phyloP scores from a whole-genome alignment of 2,888 invertebrate genomes.

The Eupithecia exiguata region DNA sequence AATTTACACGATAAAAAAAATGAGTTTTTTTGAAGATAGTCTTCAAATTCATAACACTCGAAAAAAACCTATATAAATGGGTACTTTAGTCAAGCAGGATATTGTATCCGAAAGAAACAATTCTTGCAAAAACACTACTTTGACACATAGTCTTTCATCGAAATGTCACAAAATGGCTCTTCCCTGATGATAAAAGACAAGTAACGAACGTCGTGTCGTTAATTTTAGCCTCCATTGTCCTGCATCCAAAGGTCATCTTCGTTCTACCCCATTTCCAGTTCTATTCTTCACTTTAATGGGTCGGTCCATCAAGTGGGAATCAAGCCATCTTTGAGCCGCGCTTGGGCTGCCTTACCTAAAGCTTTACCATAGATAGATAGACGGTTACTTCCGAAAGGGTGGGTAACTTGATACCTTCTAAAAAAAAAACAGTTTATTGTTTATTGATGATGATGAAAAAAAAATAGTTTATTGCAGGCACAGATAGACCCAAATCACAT shows the following conservation, averaged over 20 bases:
- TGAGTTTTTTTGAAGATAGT: too few species aligned
- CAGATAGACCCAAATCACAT: too few species aligned
- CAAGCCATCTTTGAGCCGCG: slow-evolving; percentile 23
- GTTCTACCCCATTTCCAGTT: slow-evolving; percentile 29
- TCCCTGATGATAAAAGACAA: slow-evolving; percentile 11
- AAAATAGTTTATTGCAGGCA: too few species aligned
- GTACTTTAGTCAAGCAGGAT: neutral
- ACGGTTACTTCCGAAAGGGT: slow-evolving; percentile 4
- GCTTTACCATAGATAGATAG: neutral
- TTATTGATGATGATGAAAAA: too few species aligned
- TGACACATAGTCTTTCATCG: neutral
- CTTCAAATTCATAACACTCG: too few species aligned
- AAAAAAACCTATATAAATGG: too few species aligned
- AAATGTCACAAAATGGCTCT: slow-evolving; percentile 17
- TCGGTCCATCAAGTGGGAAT: slow-evolving; percentile 29
- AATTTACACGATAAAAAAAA: too few species aligned
- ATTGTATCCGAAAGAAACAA: neutral
- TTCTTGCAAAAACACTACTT: neutral
- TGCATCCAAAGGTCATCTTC: slow-evolving; percentile 32
- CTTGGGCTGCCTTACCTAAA: slow-evolving; percentile 5
- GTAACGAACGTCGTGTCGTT: slow-evolving; percentile 19
- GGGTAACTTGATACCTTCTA: neutral
- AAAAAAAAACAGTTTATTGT: too few species aligned
- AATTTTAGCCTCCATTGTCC: slow-evolving; percentile 29
- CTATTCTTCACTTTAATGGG: slow-evolving; percentile 34